Conservation (phyloP, 2,113 vertebrate genomes). For the Gorsachius goisagi region DNA sequence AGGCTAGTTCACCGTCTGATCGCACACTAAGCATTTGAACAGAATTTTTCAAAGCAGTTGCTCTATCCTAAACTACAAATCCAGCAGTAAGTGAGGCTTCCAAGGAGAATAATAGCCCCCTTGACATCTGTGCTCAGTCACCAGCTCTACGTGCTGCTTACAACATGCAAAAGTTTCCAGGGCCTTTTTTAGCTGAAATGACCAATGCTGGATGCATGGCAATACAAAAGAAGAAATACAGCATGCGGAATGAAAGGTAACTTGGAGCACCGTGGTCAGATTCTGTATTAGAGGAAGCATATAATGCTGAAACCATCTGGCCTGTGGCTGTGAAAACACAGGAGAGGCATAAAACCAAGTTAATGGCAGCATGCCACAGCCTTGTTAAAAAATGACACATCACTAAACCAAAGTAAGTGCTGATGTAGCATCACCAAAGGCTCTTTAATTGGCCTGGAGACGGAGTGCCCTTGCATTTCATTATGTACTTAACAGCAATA, state of each 20-base stretch:
- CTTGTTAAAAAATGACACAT: not conserved
- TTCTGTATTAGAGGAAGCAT: not conserved
- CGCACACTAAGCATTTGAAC: rapidly evolving
- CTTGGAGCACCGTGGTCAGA: not conserved
- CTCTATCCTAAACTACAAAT: not conserved
- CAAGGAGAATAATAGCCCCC: not conserved
- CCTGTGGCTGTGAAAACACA: not conserved
- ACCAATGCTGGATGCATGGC: not conserved
- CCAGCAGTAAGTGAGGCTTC: not conserved
- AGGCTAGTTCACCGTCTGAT: not conserved
- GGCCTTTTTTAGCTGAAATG: not conserved
- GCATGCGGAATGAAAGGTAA: not conserved
- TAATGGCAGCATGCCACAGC: not conserved
- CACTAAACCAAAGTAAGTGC: not conserved
- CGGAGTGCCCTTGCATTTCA: not conserved
- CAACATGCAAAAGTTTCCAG: not conserved
- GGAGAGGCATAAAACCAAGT: not conserved
- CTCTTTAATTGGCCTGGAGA: not conserved
- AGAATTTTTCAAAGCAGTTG: not conserved
- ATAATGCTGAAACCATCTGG: not conserved
- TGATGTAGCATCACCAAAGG: not conserved
- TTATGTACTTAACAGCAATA: not conserved
- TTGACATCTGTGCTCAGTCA: not conserved
- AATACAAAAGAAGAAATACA: not conserved
- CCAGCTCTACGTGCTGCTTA: not conserved